Conservation (phyloP, 2,797 vertebrate genomes). For the Sardinella longiceps region DNA sequence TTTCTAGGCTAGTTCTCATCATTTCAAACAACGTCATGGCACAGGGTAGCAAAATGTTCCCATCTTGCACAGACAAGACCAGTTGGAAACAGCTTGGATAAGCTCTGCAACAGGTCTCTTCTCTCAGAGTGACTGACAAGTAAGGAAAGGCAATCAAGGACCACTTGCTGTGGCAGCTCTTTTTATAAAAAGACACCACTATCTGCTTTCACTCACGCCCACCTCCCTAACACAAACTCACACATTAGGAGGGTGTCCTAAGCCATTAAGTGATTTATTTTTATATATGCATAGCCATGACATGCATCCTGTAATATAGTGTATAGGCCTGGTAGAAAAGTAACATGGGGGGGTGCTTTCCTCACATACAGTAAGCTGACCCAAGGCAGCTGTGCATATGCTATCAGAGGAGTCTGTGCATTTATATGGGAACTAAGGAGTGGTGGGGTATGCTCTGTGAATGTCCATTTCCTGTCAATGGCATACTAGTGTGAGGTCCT, state of each 20-base stretch:
- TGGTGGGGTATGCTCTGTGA: neutral
- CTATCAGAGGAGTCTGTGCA: neutral
- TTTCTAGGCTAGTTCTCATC: no score
- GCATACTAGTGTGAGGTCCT: neutral
- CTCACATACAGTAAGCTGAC: neutral
- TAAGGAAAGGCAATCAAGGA: constrained; percentile 58
- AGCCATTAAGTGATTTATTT: constrained; percentile 49
- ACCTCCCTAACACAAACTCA: constrained; percentile 21
- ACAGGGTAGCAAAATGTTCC: neutral
- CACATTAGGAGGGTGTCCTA: neutral
- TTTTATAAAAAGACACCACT: constrained; percentile 74
- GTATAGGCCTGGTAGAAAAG: no score
- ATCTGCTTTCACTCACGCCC: constrained; percentile 40
- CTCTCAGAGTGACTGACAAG: constrained; percentile 24
- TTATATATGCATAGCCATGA: constrained; percentile 51
- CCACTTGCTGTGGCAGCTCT: constrained; percentile 59
- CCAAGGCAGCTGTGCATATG: neutral
- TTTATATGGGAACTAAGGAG: neutral
- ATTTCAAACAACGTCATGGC: no score
- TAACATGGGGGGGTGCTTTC: constrained; percentile 35
- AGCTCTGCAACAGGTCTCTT: neutral
- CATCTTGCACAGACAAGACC: neutral
- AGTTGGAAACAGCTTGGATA: neutral
- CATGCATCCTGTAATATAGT: no score
- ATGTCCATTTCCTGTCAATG: neutral